Evolutionary conservation across 2,888 invertebrate genomes (phyloP).

Genomic region (Galeruca laticollis): DNA sequence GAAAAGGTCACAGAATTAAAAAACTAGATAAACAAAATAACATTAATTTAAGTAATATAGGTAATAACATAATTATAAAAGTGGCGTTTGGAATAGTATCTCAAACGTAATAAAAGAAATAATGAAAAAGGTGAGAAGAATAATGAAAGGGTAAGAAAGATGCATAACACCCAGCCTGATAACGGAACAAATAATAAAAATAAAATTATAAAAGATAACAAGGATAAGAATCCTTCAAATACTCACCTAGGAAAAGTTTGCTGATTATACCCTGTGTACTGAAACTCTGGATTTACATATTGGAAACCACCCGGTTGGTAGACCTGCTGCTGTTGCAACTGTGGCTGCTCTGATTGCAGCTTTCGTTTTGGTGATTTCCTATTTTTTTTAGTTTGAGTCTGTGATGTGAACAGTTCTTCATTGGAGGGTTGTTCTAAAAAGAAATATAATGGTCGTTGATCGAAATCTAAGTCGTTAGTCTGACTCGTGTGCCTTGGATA

Average conservation of each 20-base stretch:
- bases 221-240: no score
- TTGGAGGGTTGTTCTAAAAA: conserved; percentile 13
- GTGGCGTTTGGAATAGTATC: no score
- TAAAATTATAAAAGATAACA: no score
- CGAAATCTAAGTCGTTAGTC: background rate
- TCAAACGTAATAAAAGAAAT: no score
- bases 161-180: no score
- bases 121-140: no score
- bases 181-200: no score
- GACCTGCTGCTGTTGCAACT: conserved; percentile 29
- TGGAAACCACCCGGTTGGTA: conserved; percentile 25
- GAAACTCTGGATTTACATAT: conserved; percentile 50
- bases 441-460: conserved; percentile 19
- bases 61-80: no score
- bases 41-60: no score
- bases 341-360: conserved; percentile 21
- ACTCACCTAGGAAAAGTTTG: conserved; percentile 50
- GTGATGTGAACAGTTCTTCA: conserved; percentile 10
- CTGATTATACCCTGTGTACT: conserved; percentile 47
- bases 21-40: no score
- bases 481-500: conserved; percentile 16
- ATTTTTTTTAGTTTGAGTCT: conserved; percentile 30
- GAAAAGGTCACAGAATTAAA: no score
- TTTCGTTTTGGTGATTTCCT: conserved; percentile 20
- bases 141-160: no score